A percentile compares a stretch with the other conserved stretches of the same genome.
Conservation (phyloP, 2,888 invertebrate genomes). For the Thalpophila matura region DNA sequence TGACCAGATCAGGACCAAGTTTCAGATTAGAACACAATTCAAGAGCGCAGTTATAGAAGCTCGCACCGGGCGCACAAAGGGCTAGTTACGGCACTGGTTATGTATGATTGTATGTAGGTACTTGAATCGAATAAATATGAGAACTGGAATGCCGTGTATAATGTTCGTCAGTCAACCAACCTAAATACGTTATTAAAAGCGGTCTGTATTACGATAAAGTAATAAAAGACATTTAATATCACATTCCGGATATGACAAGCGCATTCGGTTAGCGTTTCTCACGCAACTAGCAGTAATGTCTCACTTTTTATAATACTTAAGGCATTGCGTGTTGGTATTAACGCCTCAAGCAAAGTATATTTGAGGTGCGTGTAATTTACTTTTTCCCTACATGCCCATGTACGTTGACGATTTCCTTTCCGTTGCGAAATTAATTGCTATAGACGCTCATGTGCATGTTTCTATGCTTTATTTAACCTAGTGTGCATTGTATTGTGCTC, state of each 20-base stretch:
- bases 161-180: constrained; percentile 10
- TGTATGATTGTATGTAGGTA: too few species aligned
- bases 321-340: constrained; percentile 69
- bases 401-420: constrained; percentile 73
- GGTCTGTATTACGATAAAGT: constrained; percentile 47
- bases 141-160: constrained; percentile 13
- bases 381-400: constrained; percentile 69
- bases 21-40: too few species aligned
- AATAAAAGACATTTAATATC: constrained; percentile 63
- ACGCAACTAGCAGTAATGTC: constrained; percentile 69
- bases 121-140: constrained; percentile 8
- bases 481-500: constrained; percentile 43
- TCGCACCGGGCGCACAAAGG: too few species aligned
- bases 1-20: too few species aligned
- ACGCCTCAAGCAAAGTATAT: constrained; percentile 65
- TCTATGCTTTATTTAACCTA: constrained; percentile 52
- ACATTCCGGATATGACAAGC: constrained; percentile 63
- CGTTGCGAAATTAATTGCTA: constrained; percentile 70
- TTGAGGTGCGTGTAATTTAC: constrained; percentile 68
- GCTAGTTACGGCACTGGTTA: too few species aligned
- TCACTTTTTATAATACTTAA: constrained; percentile 65
- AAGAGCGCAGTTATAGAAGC: too few species aligned
- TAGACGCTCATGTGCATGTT: constrained; percentile 52
- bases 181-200: constrained; percentile 43
- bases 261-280: constrained; percentile 67